Conservation (phyloP, 1,140 invertebrate species). For the Platorchestia sp. region DNA sequence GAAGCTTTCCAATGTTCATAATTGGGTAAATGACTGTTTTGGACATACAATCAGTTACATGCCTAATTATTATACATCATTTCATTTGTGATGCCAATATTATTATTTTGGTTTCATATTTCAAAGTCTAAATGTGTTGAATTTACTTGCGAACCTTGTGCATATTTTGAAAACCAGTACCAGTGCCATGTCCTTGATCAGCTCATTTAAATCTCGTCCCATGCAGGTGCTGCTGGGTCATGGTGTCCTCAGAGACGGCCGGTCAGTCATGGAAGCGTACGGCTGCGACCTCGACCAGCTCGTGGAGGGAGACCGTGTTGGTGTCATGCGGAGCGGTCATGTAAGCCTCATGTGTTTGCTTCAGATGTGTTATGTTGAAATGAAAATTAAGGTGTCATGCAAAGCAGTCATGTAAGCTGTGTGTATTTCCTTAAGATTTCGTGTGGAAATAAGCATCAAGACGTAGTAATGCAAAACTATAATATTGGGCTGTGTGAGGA, state of each 20-base stretch:
- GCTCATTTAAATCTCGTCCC: constrained; percentile 10
- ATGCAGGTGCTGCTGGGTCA: constrained; percentile 85
- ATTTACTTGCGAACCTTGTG: too few species aligned
- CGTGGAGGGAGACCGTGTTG: constrained; percentile 86
- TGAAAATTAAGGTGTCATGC: too few species aligned
- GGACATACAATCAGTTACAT: too few species aligned
- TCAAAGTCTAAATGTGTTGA: background rate
- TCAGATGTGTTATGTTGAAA: background rate
- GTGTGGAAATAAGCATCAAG: background rate
- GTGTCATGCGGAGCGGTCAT: constrained; percentile 84
- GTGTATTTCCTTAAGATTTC: too few species aligned
- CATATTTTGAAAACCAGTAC: too few species aligned
- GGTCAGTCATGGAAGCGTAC: constrained; percentile 84
- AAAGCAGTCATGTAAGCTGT: too few species aligned
- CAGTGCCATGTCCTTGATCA: background rate
- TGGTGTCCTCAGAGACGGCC: constrained; percentile 86
- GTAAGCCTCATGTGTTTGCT: constrained; percentile 71
- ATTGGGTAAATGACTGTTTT: too few species aligned
- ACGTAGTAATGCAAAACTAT: background rate
- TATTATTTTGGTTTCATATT: too few species aligned
- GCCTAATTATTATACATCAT: too few species aligned
- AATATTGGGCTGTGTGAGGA: background rate
- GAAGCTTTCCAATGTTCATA: too few species aligned
- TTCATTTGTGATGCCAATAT: too few species aligned
- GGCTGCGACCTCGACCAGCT: constrained; percentile 86